A percentile compares a stretch with the other conserved stretches of the same genome.
Evolutionary conservation across 2,113 vertebrate species (phyloP).

Genomic region (Aix galericulata): DNA sequence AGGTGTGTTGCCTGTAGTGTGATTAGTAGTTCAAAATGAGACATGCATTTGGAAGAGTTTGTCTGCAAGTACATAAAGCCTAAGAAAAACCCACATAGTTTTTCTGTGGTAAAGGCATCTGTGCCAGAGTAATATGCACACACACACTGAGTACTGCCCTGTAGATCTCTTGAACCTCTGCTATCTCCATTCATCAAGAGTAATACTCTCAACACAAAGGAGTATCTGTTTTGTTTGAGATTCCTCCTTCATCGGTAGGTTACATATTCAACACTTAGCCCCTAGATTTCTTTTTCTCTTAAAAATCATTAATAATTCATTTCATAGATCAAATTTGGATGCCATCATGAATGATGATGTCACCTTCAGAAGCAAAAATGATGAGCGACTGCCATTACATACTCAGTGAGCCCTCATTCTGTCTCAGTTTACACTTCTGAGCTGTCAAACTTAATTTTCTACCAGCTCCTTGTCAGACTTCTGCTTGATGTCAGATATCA

Average conservation of each 20-base stretch:
- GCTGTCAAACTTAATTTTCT: slow-evolving; percentile 62
- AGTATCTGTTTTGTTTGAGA: not conserved
- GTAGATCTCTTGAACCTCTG: not conserved
- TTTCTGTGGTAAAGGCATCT: not conserved
- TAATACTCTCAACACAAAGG: not conserved
- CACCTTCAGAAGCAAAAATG: slow-evolving; percentile 18
- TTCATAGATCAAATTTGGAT: slow-evolving; percentile 28
- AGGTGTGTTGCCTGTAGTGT: not conserved
- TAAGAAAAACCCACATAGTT: not conserved
- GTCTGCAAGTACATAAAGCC: not conserved
- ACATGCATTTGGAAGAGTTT: rapidly evolving
- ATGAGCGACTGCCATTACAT: slow-evolving; percentile 11
- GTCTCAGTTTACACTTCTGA: slow-evolving; percentile 23
- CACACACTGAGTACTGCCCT: not conserved
- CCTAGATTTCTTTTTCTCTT: not conserved
- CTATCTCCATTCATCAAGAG: not conserved
- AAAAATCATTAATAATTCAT: slow-evolving; percentile 62
- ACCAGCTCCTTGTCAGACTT: slow-evolving; percentile 53
- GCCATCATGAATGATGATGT: slow-evolving; percentile 25
- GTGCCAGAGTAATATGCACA: not conserved
- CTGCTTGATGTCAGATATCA: slow-evolving; percentile 34
- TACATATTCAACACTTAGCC: not conserved
- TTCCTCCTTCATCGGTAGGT: not conserved
- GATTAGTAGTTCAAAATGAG: not conserved
- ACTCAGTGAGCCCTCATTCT: slow-evolving; percentile 62